These are phyloP conservation scores for Lagopus leucura DNA, from an alignment of 2,113 vertebrate species.

Conservation along the genomic window DNA sequence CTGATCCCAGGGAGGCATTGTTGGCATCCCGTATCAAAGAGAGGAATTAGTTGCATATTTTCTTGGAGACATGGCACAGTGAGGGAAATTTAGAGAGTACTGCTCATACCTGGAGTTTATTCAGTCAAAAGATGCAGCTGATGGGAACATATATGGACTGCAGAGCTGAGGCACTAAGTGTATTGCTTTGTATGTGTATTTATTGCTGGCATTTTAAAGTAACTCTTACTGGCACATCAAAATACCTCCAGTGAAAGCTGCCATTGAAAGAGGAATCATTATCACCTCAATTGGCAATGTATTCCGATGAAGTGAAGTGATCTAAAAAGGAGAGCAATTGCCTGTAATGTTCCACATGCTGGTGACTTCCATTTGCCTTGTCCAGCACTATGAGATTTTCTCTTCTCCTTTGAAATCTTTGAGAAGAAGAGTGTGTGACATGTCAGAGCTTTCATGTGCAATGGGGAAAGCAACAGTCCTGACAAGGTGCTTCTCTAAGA, in stretches of 20 bases:
- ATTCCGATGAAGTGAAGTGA: background rate
- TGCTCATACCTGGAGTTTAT: background rate
- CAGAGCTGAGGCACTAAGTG: background rate
- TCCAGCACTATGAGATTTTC: background rate
- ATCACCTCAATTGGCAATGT: background rate
- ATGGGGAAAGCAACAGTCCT: background rate
- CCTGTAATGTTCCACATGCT: accelerated
- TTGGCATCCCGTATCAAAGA: background rate
- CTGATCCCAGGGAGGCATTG: background rate
- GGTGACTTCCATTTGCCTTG: background rate
- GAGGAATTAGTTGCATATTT: background rate
- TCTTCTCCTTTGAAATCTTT: background rate
- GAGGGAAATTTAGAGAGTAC: background rate
- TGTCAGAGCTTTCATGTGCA: background rate
- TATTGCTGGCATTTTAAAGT: background rate
- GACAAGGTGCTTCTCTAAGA: background rate
- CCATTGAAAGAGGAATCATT: background rate
- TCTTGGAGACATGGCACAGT: background rate
- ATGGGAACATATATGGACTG: background rate
- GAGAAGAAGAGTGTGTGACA: background rate
- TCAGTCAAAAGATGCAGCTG: background rate
- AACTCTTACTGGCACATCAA: background rate
- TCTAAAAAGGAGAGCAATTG: background rate
- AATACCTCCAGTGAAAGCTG: background rate
- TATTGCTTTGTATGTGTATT: background rate